These are phyloP conservation scores for Limosa lapponica DNA, from an alignment of 2,797 vertebrate species.

Conservation along the genomic window DNA sequence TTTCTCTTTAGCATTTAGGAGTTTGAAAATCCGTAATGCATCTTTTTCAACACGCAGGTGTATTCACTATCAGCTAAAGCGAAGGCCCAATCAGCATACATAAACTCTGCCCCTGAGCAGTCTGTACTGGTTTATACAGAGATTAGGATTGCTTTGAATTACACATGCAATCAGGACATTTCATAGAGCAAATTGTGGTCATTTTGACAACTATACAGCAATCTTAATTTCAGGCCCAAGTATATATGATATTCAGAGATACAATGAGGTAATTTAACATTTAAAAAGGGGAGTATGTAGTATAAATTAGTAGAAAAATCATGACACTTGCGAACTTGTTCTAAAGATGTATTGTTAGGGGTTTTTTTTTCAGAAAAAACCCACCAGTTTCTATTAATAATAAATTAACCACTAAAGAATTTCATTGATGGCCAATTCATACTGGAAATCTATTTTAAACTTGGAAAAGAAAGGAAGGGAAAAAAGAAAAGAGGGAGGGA, in stretches of 20 bases:
- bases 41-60: conserved; percentile 44
- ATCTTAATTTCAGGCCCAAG: conserved; percentile 78
- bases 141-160: conserved; percentile 77
- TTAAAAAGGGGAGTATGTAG: conserved; percentile 73
- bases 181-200: conserved; percentile 83
- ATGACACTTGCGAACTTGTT: conserved; percentile 77
- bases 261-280: conserved; percentile 83
- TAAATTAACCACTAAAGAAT: conserved; percentile 77
- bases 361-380: conserved; percentile 68
- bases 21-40: neutral
- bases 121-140: conserved; percentile 41
- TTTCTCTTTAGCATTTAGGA: neutral
- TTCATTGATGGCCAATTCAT: conserved; percentile 70
- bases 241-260: conserved; percentile 78
- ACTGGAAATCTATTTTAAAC: conserved; percentile 67
- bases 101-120: conserved; percentile 65
- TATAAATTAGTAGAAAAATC: conserved; percentile 82
- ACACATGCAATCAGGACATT: conserved; percentile 83
- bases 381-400: conserved; percentile 78
- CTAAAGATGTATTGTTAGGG: conserved; percentile 82
- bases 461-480: conserved; percentile 52
- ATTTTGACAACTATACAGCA: conserved; percentile 77
- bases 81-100: conserved; percentile 80
- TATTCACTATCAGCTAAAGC: conserved; percentile 27
- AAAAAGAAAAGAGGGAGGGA: neutral